phyloP scores from a whole-genome alignment of 2,797 vertebrate genomes.

The Karalla daura region DNA sequence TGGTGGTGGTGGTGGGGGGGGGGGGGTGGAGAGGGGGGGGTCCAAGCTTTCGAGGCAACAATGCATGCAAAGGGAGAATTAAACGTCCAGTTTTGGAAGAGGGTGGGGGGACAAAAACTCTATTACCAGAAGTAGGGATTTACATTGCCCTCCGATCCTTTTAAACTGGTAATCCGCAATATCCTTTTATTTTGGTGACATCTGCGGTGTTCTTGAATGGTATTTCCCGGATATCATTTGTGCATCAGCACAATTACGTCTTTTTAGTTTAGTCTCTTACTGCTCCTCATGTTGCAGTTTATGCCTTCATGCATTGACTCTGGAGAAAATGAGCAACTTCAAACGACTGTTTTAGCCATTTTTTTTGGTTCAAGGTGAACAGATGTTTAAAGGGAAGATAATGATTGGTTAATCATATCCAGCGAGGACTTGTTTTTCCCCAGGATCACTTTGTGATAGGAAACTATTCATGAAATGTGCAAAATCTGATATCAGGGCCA shows the following conservation, averaged over 20 bases:
- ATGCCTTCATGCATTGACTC: too few species aligned
- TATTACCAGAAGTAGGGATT: conserved; percentile 51
- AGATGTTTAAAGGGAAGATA: too few species aligned
- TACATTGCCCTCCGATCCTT: conserved; percentile 17
- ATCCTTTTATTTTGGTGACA: conserved; percentile 57
- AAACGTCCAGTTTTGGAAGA: not conserved
- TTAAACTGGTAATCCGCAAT: conserved; percentile 53
- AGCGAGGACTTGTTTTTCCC: too few species aligned
- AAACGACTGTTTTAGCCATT: too few species aligned
- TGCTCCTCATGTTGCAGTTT: not conserved
- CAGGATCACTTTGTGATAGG: too few species aligned
- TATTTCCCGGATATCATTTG: conserved; percentile 25
- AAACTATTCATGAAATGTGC: too few species aligned
- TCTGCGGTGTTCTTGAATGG: conserved; percentile 32
- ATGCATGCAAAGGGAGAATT: not conserved
- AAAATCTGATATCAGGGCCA: too few species aligned
- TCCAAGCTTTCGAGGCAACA: conserved; percentile 21
- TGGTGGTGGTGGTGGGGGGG: not conserved
- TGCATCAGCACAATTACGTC: not conserved
- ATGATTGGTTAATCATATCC: too few species aligned
- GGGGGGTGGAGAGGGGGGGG: not conserved
- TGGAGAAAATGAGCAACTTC: too few species aligned
- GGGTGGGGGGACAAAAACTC: too few species aligned
- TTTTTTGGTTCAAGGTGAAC: too few species aligned
- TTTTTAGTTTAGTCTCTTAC: not conserved